Evolutionary conservation across 2,113 vertebrate genomes (phyloP), one percentile per base, ranked within the genome.

Genomic region (Phylloscopus trochilus): DNA sequence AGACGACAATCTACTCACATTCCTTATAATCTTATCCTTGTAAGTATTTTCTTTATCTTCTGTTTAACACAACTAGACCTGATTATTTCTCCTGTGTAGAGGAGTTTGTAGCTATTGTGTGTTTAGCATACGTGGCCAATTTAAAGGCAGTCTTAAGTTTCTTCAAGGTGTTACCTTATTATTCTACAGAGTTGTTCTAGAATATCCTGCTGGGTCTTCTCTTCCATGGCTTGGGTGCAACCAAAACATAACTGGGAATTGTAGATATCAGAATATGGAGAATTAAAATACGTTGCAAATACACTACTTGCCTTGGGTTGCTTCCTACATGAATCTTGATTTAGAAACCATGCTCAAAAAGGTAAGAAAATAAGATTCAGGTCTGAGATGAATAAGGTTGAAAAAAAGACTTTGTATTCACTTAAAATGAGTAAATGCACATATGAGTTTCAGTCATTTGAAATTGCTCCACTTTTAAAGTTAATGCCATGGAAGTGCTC

Each of bases 41-140:
- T 72, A 59, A 75, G 31, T 83, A n/a, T 83, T 94, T 94, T 63
- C 59, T 83, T 92, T 51, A 60, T 81, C 73, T 92, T 92, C 60
- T 77, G 15, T 92, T 92, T 84, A 81, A 83, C 37, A 72, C 59
- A 89, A 30, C 44, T 79, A 72, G 24, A 21, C 18, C 30, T 78
- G 79, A 68, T 86, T 80, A 62, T 87, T 91, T 81, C 73, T 75
- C 28, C 22, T 41, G 9, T n/a, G 33, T 49, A 44, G 51, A 80
- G 37, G 24, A 64, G 11, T 82, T 96, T 75, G 56, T 81, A 43
- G 39, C 33, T 92, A 67, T 64, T 47, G 5, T 37, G 30, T 78
- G 41, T 47, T 94, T 80, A 82, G 49, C 51, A n/a, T 62, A n/a
- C 1, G 0, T 73, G 15, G 46, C 53, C 56, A 46, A 10, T 91